A percentile compares a stretch with the other conserved stretches of the same genome.
phyloP scores from a whole-genome alignment of 2,888 invertebrate genomes.

The Euplagia quadripunctaria region DNA sequence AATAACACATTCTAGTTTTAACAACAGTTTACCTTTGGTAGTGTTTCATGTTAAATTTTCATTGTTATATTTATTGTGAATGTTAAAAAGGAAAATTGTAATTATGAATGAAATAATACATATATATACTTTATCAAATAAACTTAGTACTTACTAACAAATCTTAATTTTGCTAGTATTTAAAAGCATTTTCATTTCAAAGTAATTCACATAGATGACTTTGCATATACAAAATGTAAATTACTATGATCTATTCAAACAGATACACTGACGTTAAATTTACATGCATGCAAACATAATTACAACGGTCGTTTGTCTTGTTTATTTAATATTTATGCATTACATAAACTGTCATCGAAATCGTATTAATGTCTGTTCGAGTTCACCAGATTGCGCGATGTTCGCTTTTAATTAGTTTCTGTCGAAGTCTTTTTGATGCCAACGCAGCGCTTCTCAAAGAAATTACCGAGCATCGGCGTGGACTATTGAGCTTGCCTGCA shows the following conservation, averaged over 20 bases:
- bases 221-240: background rate
- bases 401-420: conserved; percentile 80
- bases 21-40: background rate
- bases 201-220: background rate
- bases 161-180: no score
- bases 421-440: conserved; percentile 68
- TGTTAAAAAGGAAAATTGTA: background rate
- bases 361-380: conserved; percentile 55
- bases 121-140: no score
- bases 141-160: no score
- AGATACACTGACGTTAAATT: conserved; percentile 6
- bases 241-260: conserved; percentile 3
- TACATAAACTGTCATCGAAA: conserved; percentile 51
- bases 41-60: background rate
- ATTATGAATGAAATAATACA: background rate
- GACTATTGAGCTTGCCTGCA: conserved; percentile 44
- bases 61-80: background rate
- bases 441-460: conserved; percentile 70
- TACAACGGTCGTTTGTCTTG: conserved; percentile 5
- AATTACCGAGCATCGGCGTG: conserved; percentile 61
- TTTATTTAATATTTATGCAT: conserved; percentile 44
- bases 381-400: conserved; percentile 70
- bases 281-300: conserved; percentile 9
- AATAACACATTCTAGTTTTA: background rate
- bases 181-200: no score